Evolutionary conservation across 2,113 vertebrate species (phyloP).

Genomic region (Sphaerodactylus townsendi): DNA sequence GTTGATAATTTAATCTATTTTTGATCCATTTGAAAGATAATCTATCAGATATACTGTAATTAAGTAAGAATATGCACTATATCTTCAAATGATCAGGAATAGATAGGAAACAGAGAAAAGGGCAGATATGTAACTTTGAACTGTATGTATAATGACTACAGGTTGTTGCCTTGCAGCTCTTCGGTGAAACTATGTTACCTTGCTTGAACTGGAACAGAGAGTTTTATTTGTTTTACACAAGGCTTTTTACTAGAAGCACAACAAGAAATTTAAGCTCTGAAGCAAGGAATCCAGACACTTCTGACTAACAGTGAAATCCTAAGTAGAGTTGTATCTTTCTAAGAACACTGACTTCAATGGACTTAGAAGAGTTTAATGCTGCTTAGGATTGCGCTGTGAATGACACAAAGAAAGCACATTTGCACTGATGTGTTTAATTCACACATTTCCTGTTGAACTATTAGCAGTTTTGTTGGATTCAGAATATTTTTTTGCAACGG

Average conservation of each 20-base stretch:
- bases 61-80: slow-evolving; percentile 57
- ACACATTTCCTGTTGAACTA: not conserved
- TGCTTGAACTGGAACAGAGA: not conserved
- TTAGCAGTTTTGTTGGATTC: not conserved
- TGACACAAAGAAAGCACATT: not conserved
- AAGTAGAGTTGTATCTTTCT: too few relatives aligned
- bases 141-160: slow-evolving; percentile 15
- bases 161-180: slow-evolving; percentile 17
- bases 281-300: not conserved
- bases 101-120: slow-evolving; percentile 41
- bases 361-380: too few relatives aligned
- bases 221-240: not conserved
- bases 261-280: not conserved
- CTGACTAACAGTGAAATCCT: too few relatives aligned
- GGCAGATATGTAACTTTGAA: slow-evolving; percentile 7
- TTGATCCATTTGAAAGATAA: slow-evolving; percentile 68
- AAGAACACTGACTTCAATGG: too few relatives aligned
- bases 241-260: not conserved
- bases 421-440: not conserved
- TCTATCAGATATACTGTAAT: slow-evolving; percentile 64
- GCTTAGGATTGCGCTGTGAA: not conserved
- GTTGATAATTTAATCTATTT: slow-evolving; percentile 47
- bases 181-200: slow-evolving; percentile 25
- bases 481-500: not conserved
- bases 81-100: slow-evolving; percentile 60